Base-by-base conservation (phyloP, 2,888 invertebrate genomes). In the Isoperla grammatica region DNA sequence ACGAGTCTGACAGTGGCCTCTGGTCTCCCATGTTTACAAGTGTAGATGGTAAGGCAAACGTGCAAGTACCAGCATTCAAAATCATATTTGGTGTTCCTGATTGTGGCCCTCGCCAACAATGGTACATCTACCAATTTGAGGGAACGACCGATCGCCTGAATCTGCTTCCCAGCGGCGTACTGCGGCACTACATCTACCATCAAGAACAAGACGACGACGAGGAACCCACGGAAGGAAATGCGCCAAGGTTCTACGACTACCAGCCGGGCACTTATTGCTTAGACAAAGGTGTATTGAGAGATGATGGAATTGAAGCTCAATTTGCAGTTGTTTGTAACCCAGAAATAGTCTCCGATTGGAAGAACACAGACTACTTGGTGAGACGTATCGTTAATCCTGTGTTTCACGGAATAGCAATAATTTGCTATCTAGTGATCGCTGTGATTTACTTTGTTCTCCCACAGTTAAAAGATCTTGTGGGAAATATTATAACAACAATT, bases 401-500 rank as follows among this genome's bases (percentile, higher is more conserved):
- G 49, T 87, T 88, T 64, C 90, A 90, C 73, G 83, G 82, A 0
- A 79, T 90, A 55, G 81, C 87, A 12, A 84, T 91, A 68, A 76
- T 83, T 48, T 81, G 88, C 64, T 83, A 86, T 66, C 73, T 90
- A 56, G 71, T 85, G 12, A 83, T 90, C 39, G 87, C 90, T 4
- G 81, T 90, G 48, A 82, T 90, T 63, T 91, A 91, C 71, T 91
- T 91, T 74, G 84, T 91, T 40, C 75, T 92, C 70, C 90, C 91
- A 12, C 90, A 90, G 55, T 75, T 92, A 59, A 77, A 90, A 70
- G 90, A 92, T 76, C 78, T 91, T 54, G 85, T 89, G 37, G 91
- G 91, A 2, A 91, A 91, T 71, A 90, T 91, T 65, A 83, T 91
- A 61, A 90, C 90, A 1, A 90, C 89, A 49, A 86, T 91, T 70